phyloP scores from a whole-genome alignment of 2,888 invertebrate species.

The Drosophila anomalipes region DNA sequence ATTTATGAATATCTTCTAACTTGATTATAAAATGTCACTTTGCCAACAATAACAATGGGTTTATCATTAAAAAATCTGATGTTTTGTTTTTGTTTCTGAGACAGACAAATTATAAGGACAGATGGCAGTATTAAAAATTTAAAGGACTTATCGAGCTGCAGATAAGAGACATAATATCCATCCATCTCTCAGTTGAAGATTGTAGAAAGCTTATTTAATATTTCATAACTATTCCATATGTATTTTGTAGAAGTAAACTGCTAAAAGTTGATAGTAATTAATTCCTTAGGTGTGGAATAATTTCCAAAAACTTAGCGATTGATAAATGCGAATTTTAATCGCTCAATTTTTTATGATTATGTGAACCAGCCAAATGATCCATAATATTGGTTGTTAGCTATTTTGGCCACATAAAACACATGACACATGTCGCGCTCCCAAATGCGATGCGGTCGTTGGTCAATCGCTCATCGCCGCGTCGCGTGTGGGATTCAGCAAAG shows the following conservation, averaged over 20 bases:
- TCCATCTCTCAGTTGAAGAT: not conserved
- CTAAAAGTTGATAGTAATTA: too few relatives aligned
- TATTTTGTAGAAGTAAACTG: too few relatives aligned
- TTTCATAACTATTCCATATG: too few relatives aligned
- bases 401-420: not conserved
- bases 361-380: slow-evolving; percentile 8
- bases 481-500: slow-evolving; percentile 19
- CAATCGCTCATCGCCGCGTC: slow-evolving; percentile 16
- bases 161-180: not conserved
- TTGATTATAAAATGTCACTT: too few relatives aligned
- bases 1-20: too few relatives aligned
- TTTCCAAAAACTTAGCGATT: not conserved
- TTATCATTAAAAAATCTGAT: too few relatives aligned
- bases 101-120: not conserved
- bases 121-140: not conserved
- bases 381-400: not conserved
- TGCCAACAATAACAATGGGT: too few relatives aligned
- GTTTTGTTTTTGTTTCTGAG: not conserved
- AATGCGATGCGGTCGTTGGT: slow-evolving; percentile 8
- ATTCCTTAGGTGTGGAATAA: not conserved
- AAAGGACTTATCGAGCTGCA: not conserved
- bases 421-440: slow-evolving; percentile 17
- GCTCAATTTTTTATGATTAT: slow-evolving; percentile 6
- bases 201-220: too few relatives aligned
- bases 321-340: not conserved